These are phyloP conservation scores for Selenia dentaria DNA, from an alignment of 2,888 invertebrate genomes.

Conservation along the genomic window DNA sequence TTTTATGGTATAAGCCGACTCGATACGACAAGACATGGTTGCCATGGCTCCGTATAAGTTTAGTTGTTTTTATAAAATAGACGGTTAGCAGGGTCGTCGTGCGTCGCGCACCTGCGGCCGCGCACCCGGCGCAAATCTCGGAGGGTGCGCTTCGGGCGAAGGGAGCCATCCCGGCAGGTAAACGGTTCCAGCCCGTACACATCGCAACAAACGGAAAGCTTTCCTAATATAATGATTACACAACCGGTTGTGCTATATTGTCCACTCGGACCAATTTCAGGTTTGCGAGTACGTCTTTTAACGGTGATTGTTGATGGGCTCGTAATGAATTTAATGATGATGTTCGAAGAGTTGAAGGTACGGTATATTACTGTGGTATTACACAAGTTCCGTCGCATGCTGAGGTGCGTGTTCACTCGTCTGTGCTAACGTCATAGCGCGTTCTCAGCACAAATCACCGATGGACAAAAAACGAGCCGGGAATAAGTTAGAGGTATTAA, in stretches of 20 bases:
- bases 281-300: conserved; percentile 27
- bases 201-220: conserved; percentile 42
- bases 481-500: conserved; percentile 64
- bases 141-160: conserved; percentile 63
- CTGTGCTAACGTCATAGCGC: conserved; percentile 23
- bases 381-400: conserved; percentile 49
- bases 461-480: conserved; percentile 59
- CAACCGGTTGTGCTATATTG: conserved; percentile 45
- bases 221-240: conserved; percentile 40
- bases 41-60: conserved; percentile 45
- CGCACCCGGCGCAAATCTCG: conserved; percentile 76
- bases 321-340: conserved; percentile 48
- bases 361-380: too few species aligned
- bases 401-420: conserved; percentile 39
- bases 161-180: conserved; percentile 66
- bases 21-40: conserved; percentile 52
- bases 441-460: conserved; percentile 64
- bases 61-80: conserved; percentile 64
- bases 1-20: conserved; percentile 66
- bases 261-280: conserved; percentile 27
- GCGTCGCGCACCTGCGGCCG: conserved; percentile 74
- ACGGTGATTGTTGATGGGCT: conserved; percentile 37
- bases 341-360: conserved; percentile 37
- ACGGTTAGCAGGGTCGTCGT: conserved; percentile 59
- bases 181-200: conserved; percentile 54